phyloP scores from a whole-genome alignment of 2,888 invertebrate species.

The Acrobasis repandana region DNA sequence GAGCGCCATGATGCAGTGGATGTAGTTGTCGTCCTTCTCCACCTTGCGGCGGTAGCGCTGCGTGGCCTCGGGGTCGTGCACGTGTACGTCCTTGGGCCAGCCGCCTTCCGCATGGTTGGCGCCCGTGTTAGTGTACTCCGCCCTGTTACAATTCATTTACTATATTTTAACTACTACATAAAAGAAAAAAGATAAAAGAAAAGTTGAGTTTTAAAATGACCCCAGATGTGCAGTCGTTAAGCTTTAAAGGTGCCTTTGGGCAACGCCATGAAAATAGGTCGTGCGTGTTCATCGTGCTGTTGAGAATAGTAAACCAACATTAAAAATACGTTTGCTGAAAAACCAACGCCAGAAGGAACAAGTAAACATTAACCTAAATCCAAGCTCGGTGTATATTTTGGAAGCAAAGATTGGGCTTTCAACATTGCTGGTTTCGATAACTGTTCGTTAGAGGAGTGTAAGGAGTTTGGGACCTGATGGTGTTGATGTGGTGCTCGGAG shows the following conservation, averaged over 20 bases:
- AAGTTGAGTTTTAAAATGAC: too few relatives aligned
- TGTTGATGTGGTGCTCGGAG: constrained; percentile 81
- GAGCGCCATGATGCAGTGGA: constrained; percentile 84
- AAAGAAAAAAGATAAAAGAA: neutral
- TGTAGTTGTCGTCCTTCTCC: constrained; percentile 90
- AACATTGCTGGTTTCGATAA: too few relatives aligned
- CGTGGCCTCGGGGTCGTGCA: constrained; percentile 86
- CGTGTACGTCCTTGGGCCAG: constrained; percentile 90
- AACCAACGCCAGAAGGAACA: too few relatives aligned
- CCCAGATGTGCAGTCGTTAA: too few relatives aligned
- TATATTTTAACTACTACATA: neutral
- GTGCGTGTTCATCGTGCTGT: too few relatives aligned
- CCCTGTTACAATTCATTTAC: constrained; percentile 55
- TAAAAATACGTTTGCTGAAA: too few relatives aligned
- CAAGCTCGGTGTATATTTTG: too few relatives aligned
- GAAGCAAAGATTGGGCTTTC: too few relatives aligned
- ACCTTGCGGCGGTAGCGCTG: constrained; percentile 89
- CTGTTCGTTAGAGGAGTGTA: neutral
- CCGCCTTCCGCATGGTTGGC: constrained; percentile 91
- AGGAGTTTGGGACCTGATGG: constrained; percentile 57
- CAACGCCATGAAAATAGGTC: too few relatives aligned
- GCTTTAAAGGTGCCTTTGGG: too few relatives aligned
- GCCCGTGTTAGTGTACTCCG: constrained; percentile 81
- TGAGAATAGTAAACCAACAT: too few relatives aligned
- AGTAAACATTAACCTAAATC: too few relatives aligned